Base-by-base conservation (phyloP, 2,113 vertebrate species). In the Syngnathus scovelli region DNA sequence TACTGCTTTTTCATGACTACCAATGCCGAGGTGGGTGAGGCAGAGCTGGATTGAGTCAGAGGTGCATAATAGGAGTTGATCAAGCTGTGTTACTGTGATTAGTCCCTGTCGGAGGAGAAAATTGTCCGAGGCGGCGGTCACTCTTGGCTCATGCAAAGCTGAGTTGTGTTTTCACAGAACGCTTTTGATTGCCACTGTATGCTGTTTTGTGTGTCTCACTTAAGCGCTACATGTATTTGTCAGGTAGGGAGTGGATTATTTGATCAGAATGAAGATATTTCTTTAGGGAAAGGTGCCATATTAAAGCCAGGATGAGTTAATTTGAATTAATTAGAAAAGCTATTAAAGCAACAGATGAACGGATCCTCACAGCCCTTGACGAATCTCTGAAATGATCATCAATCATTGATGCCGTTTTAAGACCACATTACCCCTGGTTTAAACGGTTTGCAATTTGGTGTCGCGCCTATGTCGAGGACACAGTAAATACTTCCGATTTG, bases 121-220 rank as follows among this genome's bases (percentile, higher is more conserved):
- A 23, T 61, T 49, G 21, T 15, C 23, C 49, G n/a, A 51, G 48
- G 61, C 48, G 6, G 1, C 39, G 13, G 63, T 65, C 63, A 54
- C n/a, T 64, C 9, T 38, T 7, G 38, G n/a, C 54, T 64, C 18
- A 39, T 52, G 46, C 68, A 33, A 69, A 54, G 51, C 52, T 52
- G 55, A 71, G 49, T 21, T 10, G 55, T 18, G 54, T 46, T 70
- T 63, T 7, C 9, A 23, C 21, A 16, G 51, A 63, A 43, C 38
- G 19, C 46, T 41, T 58, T 70, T 64, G 76, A 80, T 72, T 67
- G 69, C 71, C 70, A 67, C 66, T 67, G 43, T 51, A 75, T 67
- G 13, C 33, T 58, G 39, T 56, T 58, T 41, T 66, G 62, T 75
- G 49, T 70, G 70, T 71, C 51, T 80, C 72, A 60, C 7, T 70